Evolutionary conservation across 2,113 vertebrate species (phyloP).

Genomic region (Alces alces): DNA sequence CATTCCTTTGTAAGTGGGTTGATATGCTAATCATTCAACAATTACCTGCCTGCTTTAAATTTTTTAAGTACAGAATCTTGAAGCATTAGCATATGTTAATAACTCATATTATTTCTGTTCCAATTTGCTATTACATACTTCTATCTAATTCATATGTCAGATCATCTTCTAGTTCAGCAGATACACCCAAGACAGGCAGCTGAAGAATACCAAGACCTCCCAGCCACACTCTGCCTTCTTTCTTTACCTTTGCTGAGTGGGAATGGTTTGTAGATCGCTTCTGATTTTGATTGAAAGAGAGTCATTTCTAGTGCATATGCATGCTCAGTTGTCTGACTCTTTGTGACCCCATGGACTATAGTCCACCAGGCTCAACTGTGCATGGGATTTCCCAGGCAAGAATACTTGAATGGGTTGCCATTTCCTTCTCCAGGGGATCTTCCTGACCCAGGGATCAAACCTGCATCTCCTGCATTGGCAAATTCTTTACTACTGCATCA

Average conservation of each 20-base stretch:
- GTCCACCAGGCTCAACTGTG: neutral
- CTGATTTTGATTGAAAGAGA: neutral
- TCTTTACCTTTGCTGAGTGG: neutral
- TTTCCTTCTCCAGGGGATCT: neutral
- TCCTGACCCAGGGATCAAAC: neutral
- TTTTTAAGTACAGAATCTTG: neutral
- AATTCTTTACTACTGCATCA: neutral
- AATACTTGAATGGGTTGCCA: neutral
- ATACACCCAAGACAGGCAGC: neutral
- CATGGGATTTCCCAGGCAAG: neutral
- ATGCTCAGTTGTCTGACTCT: neutral
- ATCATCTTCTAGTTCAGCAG: neutral
- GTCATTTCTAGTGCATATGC: neutral
- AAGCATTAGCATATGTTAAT: neutral
- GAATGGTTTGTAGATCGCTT: neutral
- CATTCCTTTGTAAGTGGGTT: neutral
- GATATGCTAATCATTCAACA: neutral
- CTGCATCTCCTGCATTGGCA: neutral
- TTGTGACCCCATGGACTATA: neutral
- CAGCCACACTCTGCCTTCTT: neutral
- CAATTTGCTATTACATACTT: neutral
- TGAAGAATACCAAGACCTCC: neutral
- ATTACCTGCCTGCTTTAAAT: neutral
- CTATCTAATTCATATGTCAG: neutral
- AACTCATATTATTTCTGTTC: neutral